Evolutionary conservation across 2,797 vertebrate species (phyloP).

Genomic region (Bothrops alternatus): DNA sequence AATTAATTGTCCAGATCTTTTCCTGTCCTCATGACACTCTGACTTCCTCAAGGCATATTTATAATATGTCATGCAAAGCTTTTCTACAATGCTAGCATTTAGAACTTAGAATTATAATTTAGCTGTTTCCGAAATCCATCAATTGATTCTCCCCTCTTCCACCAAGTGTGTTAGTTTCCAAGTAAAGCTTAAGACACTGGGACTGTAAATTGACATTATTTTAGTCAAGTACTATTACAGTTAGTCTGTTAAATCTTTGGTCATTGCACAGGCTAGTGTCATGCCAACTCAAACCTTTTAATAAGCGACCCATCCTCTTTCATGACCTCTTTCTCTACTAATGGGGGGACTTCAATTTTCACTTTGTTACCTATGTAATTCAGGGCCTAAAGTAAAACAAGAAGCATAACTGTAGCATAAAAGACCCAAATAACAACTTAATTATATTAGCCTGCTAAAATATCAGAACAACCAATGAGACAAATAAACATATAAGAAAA

Average conservation of each 20-base stretch:
- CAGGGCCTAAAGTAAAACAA: constrained; percentile 80
- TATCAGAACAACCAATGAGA: not conserved
- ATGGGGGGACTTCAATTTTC: constrained; percentile 80
- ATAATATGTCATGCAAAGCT: not conserved
- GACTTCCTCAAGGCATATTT: not conserved
- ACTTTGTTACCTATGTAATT: constrained; percentile 84
- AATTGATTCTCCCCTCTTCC: not conserved
- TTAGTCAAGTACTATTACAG: constrained; percentile 9
- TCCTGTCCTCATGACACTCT: not conserved
- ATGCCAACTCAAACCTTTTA: constrained; percentile 88
- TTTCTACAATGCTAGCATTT: not conserved
- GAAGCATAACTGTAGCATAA: not conserved
- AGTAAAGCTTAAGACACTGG: not conserved
- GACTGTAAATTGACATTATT: not conserved
- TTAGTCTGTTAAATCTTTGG: constrained; percentile 53
- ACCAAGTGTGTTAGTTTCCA: constrained; percentile 27
- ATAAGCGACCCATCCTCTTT: constrained; percentile 90
- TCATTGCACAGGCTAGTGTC: constrained; percentile 28
- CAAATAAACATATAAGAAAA: not conserved
- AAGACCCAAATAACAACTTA: not conserved
- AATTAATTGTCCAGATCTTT: not conserved
- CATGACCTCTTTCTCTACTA: constrained; percentile 85
- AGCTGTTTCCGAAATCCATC: not conserved
- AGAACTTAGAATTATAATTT: not conserved
- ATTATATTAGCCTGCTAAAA: not conserved